A percentile compares a stretch with the other conserved stretches of the same genome.
Evolutionary conservation across 2,113 vertebrate species (phyloP).

Genomic region (Alectura lathami): DNA sequence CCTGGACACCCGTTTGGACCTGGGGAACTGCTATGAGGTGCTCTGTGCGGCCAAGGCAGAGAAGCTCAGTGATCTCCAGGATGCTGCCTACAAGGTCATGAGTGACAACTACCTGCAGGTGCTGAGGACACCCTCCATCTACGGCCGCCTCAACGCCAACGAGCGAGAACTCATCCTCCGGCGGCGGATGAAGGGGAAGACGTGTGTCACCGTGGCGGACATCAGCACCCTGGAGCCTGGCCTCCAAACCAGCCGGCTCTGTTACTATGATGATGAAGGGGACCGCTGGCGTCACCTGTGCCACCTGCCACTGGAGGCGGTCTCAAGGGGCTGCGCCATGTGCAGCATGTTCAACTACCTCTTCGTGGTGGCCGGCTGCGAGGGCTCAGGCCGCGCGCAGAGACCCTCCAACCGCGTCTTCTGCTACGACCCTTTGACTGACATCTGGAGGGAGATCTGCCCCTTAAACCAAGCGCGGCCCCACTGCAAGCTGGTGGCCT

Average conservation of each 20-base stretch:
- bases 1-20: conserved; percentile 75
- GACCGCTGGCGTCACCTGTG: conserved; percentile 84
- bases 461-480: conserved; percentile 90
- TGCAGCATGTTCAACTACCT: conserved; percentile 95
- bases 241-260: conserved; percentile 71
- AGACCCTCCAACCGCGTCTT: conserved; percentile 87
- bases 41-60: conserved; percentile 82
- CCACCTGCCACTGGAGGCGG: conserved; percentile 80
- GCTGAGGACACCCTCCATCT: conserved; percentile 82
- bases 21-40: conserved; percentile 88
- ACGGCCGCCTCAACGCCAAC: conserved; percentile 77
- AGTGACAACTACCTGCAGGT: conserved; percentile 92
- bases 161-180: conserved; percentile 86
- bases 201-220: conserved; percentile 81
- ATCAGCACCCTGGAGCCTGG: conserved; percentile 75
- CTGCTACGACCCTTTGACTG: conserved; percentile 90
- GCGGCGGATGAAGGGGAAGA: conserved; percentile 77
- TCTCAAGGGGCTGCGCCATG: conserved; percentile 84
- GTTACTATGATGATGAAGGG: conserved; percentile 82
- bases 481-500: conserved; percentile 86
- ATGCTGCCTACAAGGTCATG: conserved; percentile 86
- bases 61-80: conserved; percentile 68
- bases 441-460: conserved; percentile 89
- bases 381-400: conserved; percentile 58
- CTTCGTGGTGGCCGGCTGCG: conserved; percentile 88